Conservation (phyloP, 2,888 invertebrate species). For the Plemyria rubiginata region DNA sequence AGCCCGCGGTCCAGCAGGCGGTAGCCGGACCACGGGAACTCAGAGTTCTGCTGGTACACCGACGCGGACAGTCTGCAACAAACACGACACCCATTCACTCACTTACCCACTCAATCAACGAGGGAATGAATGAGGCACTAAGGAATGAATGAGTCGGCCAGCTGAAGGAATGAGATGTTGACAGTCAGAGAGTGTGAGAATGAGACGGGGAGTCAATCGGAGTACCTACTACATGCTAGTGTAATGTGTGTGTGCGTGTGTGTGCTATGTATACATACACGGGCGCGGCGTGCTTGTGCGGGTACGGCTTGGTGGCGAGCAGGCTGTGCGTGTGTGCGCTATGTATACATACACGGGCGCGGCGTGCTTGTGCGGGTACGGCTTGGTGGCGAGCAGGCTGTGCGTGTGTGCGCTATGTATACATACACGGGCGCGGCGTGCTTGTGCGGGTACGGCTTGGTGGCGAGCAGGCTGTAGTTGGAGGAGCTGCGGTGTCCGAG, state of each 20-base stretch:
- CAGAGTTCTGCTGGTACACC: constrained; percentile 90
- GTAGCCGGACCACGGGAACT: constrained; percentile 93
- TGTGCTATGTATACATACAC: constrained; percentile 64
- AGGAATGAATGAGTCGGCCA: too few relatives aligned
- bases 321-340: too few relatives aligned
- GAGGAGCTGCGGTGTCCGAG: constrained; percentile 93
- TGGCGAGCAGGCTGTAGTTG: constrained; percentile 91
- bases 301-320: constrained; percentile 93
- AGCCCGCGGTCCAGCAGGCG: constrained; percentile 91
- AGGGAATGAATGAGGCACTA: neutral
- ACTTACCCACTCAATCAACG: neutral
- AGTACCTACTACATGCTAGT: too few relatives aligned
- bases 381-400: constrained; percentile 91
- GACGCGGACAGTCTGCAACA: constrained; percentile 87
- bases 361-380: constrained; percentile 89
- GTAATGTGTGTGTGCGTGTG: too few relatives aligned
- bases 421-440: constrained; percentile 82
- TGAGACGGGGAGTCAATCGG: neutral
- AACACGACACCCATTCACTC: neutral
- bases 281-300: constrained; percentile 87
- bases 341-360: constrained; percentile 79
- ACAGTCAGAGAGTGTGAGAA: neutral
- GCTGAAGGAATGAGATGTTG: neutral
- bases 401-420: too few relatives aligned
- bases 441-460: constrained; percentile 93